Evolutionary conservation across 1,140 invertebrate genomes (phyloP).

Genomic region (Leptestheria dahalacensis): DNA sequence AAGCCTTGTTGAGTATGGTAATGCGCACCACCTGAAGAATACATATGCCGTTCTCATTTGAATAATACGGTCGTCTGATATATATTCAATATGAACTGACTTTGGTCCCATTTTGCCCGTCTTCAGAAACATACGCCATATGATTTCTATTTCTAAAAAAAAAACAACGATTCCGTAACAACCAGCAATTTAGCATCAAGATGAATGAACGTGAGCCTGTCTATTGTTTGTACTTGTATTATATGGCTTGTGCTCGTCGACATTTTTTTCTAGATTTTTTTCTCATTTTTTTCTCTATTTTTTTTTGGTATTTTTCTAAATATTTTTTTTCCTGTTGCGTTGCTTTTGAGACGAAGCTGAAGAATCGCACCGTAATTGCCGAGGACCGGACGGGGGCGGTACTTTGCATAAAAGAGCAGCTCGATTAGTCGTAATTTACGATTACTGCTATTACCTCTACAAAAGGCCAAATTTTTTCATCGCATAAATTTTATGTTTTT

Average conservation of each 20-base stretch:
- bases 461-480: neutral
- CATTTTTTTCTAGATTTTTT: too few relatives aligned
- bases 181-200: too few relatives aligned
- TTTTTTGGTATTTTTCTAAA: neutral
- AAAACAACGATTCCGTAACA: too few relatives aligned
- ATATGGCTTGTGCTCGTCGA: too few relatives aligned
- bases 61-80: neutral
- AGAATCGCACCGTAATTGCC: constrained; percentile 13
- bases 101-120: neutral
- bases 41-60: neutral
- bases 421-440: constrained; percentile 1
- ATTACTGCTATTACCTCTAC: neutral
- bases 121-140: too few relatives aligned
- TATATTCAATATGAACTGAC: neutral
- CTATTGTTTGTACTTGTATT: too few relatives aligned
- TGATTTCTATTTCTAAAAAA: too few relatives aligned
- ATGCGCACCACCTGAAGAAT: neutral
- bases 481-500: neutral
- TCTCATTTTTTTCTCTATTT: neutral
- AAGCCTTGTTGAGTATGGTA: neutral
- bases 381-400: constrained; percentile 8
- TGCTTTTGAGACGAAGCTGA: neutral
- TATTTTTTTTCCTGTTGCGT: neutral
- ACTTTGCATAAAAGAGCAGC: constrained; percentile 13
- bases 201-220: too few relatives aligned